Evolutionary conservation across 2,888 invertebrate species (phyloP).

Genomic region (Scotopteryx bipunctaria): DNA sequence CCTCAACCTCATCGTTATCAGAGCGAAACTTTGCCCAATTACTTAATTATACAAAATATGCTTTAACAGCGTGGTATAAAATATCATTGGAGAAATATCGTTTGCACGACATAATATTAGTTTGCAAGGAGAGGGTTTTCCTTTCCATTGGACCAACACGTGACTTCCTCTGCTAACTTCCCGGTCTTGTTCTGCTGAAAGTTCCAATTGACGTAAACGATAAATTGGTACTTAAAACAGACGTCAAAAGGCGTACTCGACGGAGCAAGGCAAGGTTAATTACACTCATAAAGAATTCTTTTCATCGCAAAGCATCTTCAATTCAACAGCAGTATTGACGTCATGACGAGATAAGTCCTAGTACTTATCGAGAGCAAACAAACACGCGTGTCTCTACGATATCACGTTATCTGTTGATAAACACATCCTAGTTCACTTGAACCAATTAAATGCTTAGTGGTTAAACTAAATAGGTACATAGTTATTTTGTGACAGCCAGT

Average conservation of each 20-base stretch:
- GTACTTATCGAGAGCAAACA: slow-evolving; percentile 56
- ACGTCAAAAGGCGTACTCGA: slow-evolving; percentile 30
- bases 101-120: too few relatives aligned
- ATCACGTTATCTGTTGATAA: slow-evolving; percentile 56
- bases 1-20: slow-evolving; percentile 19
- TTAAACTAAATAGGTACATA: background rate
- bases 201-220: slow-evolving; percentile 25
- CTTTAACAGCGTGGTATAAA: too few relatives aligned
- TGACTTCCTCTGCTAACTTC: background rate
- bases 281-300: slow-evolving; percentile 42
- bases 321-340: slow-evolving; percentile 61
- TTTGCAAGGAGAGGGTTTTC: too few relatives aligned
- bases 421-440: slow-evolving; percentile 43
- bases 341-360: slow-evolving; percentile 57
- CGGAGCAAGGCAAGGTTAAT: slow-evolving; percentile 38
- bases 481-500: too few relatives aligned
- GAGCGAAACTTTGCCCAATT: slow-evolving; percentile 15
- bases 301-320: slow-evolving; percentile 43
- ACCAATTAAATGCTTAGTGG: slow-evolving; percentile 14
- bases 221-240: slow-evolving; percentile 28
- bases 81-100: too few relatives aligned
- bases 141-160: too few relatives aligned
- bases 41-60: too few relatives aligned
- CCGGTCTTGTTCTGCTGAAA: slow-evolving; percentile 14
- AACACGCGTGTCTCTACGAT: slow-evolving; percentile 56